A percentile compares a stretch with the other conserved stretches of the same genome.
phyloP scores from a whole-genome alignment of 2,888 invertebrate genomes.

The Polietes domitor region DNA sequence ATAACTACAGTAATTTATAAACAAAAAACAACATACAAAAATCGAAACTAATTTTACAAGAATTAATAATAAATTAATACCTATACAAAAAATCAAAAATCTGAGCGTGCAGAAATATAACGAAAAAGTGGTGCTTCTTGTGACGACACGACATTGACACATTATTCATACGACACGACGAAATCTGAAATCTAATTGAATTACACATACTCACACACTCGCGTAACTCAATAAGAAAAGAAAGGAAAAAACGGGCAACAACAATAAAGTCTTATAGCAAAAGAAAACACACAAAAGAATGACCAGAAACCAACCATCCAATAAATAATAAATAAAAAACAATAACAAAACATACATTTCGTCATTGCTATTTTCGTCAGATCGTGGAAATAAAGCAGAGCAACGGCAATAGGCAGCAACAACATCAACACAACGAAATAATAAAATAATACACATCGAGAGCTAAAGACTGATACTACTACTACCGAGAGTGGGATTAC shows the following conservation, averaged over 20 bases:
- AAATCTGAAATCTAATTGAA: slow-evolving; percentile 53
- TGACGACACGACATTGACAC: neutral
- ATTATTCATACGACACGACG: too few relatives aligned
- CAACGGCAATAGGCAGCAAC: slow-evolving; percentile 15
- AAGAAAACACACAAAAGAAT: slow-evolving; percentile 9
- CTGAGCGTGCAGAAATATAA: neutral
- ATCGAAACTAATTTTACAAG: neutral
- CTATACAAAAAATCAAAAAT: neutral
- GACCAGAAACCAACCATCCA: slow-evolving; percentile 3
- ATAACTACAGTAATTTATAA: too few relatives aligned
- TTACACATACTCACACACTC: slow-evolving; percentile 44
- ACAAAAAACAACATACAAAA: too few relatives aligned
- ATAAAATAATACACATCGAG: slow-evolving; percentile 44
- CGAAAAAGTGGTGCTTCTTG: slow-evolving; percentile 47
- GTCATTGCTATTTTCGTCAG: slow-evolving; percentile 77
- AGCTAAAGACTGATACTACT: slow-evolving; percentile 51
- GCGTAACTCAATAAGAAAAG: neutral
- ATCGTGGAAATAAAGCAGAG: slow-evolving; percentile 40
- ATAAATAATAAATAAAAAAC: slow-evolving; percentile 34
- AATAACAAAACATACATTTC: slow-evolving; percentile 64
- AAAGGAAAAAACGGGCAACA: neutral
- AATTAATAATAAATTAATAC: neutral
- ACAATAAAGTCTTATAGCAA: neutral
- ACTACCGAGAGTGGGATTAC: slow-evolving; percentile 41
- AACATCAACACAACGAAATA: slow-evolving; percentile 5